Percentiles rank a stretch among this genome's conserved stretches.
These are phyloP conservation scores for Plebejus anna DNA, from an alignment of 2,888 invertebrate species.

Conservation along the genomic window DNA sequence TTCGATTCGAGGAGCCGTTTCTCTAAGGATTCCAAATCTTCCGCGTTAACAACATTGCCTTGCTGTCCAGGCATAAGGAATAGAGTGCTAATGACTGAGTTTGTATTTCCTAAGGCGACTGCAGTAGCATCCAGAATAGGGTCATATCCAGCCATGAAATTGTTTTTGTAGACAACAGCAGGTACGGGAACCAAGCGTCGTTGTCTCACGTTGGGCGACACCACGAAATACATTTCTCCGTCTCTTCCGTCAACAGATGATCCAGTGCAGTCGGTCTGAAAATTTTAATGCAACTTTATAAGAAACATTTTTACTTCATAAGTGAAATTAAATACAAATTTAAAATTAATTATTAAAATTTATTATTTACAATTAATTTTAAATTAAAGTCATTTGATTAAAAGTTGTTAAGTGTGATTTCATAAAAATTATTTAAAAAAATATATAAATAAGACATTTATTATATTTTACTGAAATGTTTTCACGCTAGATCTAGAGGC, in stretches of 20 bases:
- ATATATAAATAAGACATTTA: no score
- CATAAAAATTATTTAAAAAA: no score
- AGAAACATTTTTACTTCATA: background rate
- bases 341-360: no score
- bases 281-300: slow-evolving; percentile 40
- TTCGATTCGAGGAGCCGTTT: slow-evolving; percentile 83
- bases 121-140: slow-evolving; percentile 91
- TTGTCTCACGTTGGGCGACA: slow-evolving; percentile 88
- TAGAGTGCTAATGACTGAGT: slow-evolving; percentile 87
- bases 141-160: slow-evolving; percentile 92
- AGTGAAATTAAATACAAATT: no score
- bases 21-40: slow-evolving; percentile 87
- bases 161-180: slow-evolving; percentile 87
- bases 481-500: no score
- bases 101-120: slow-evolving; percentile 85
- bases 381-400: no score
- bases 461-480: no score
- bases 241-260: slow-evolving; percentile 88
- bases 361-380: no score
- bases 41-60: slow-evolving; percentile 88
- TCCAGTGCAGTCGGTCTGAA: slow-evolving; percentile 88
- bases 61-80: slow-evolving; percentile 93
- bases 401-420: no score
- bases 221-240: slow-evolving; percentile 92
- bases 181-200: slow-evolving; percentile 90